Evolutionary conservation across 2,113 vertebrate genomes (phyloP), one percentile per base, ranked within the genome.

Genomic region (Salvelinus alpinus): DNA sequence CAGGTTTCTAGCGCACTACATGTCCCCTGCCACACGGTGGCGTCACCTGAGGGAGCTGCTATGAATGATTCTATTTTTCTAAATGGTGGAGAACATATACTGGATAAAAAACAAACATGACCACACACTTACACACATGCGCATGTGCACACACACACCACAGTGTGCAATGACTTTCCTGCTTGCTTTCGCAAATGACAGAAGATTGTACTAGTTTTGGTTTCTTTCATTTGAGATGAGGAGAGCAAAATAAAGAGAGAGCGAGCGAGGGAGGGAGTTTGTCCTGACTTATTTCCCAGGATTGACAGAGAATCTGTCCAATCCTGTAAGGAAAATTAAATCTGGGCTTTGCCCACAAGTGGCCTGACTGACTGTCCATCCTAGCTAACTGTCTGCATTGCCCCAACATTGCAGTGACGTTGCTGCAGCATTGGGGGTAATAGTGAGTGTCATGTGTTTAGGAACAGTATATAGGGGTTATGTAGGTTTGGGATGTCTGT

Each of bases 61-160:
- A 70, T 74, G 81, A 78, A 83, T 78, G 20, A 77, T 72, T 86
- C 62, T 84, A 84, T 89, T 86, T 88, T 91, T 88, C 73, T 80
- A 86, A 84, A 83, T 78, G 31, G 16, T 80, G 78, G 76, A 84
- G 86, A 87, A 89, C 85, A 83, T 88, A 80, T 83, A 81, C 57
- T 83, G 71, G 81, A 86, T 77, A 76, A 78, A 77, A 84, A 72
- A 80, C 22, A 68, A 68, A 68, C 67, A 79, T 73, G 70, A 68
- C 22, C 24, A 72, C 67, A n/a, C 48, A 76, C 57, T 11, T 44
- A 76, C 74, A 70, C 67, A 62, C 48, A 44, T 44, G 8, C 8
- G 8, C 8, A 44, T 2, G 8, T 38, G 2, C 38, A 9, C 8
- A 44, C 38, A 75, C 48, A 69, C 77, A 68, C 54, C 34, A 79